Evolutionary conservation across 2,888 invertebrate species (phyloP), one percentile per base, ranked within the genome.

Genomic region (Rhodophaea formosa): DNA sequence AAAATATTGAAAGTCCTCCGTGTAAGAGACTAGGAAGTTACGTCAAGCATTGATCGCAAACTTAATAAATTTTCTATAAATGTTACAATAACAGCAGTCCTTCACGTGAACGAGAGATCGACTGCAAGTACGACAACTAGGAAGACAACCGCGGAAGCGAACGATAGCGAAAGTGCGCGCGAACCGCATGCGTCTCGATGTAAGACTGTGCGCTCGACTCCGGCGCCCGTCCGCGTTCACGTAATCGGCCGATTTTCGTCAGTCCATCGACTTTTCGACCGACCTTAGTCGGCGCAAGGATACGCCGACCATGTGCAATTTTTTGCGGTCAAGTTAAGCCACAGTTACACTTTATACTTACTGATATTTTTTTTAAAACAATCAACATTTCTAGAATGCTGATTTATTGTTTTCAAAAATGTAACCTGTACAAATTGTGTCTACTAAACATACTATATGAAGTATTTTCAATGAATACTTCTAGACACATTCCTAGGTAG

Each of bases 121-220:
- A 15, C 3, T 12, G 8, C 3, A 15, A 8, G 7, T 47, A 17
- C 55, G 32, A 16, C 42, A 52, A 42, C 43, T 52, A 59, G 66
- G 61, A 76, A 73, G 65, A 59, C 62, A 68, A 62, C 68, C 72
- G 70, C 80, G 83, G 80, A 80, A 79, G 75, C 71, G 68, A 62
- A 69, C 69, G 84, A 88, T 79, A 88, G 83, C 88, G 89, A 89
- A 88, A 89, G 89, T 90, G 85, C 81, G 80, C 69, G 80, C 75
- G 79, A 69, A 74, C 79, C 75, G 82, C 74, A 66, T 77, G 88
- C 86, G 85, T 74, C 77, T 76, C 84, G 72, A 70, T 80, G 69
- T 69, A 67, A 84, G 88, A 89, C 88, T 86, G 85, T 70, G 69
- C 71, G 64, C 63, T 74, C 69, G 69, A 65, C 59, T 3, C 23